phyloP scores from a whole-genome alignment of 2,113 vertebrate genomes.

The Plestiodon gilberti region DNA sequence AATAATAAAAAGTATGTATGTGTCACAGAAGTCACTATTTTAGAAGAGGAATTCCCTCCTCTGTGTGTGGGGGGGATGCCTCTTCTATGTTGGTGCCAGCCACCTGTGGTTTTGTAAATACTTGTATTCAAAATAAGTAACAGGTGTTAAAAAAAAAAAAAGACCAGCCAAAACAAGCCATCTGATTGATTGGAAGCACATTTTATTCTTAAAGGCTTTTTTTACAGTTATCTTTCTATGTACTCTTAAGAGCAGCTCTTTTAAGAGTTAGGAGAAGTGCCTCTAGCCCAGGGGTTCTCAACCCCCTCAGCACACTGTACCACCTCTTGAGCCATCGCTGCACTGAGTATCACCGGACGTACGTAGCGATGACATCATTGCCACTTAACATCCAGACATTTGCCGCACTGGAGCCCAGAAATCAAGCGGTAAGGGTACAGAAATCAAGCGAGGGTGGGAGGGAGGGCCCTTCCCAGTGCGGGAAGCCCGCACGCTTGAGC shows the following conservation, averaged over 20 bases:
- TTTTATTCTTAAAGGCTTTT: neutral
- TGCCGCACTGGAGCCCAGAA: too few species aligned
- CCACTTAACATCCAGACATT: too few species aligned
- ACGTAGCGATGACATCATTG: too few species aligned
- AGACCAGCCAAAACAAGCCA: too few species aligned
- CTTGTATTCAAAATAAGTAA: neutral
- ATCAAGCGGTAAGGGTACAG: too few species aligned
- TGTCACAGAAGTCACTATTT: neutral
- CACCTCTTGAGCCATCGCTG: too few species aligned
- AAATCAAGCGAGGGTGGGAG: too few species aligned
- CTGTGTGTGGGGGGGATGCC: neutral
- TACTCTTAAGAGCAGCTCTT: neutral
- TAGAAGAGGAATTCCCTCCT: neutral
- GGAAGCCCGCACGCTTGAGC: too few species aligned
- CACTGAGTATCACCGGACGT: too few species aligned
- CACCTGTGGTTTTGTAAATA: neutral
- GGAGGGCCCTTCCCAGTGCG: too few species aligned
- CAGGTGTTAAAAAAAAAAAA: neutral
- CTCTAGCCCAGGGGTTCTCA: too few species aligned
- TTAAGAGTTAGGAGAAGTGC: neutral
- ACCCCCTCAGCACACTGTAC: too few species aligned
- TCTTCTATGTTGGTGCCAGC: neutral
- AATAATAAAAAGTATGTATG: neutral
- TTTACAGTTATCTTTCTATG: neutral
- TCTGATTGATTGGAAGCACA: neutral